phyloP scores from a whole-genome alignment of 2,888 invertebrate genomes.

The Drosophila mulleri region DNA sequence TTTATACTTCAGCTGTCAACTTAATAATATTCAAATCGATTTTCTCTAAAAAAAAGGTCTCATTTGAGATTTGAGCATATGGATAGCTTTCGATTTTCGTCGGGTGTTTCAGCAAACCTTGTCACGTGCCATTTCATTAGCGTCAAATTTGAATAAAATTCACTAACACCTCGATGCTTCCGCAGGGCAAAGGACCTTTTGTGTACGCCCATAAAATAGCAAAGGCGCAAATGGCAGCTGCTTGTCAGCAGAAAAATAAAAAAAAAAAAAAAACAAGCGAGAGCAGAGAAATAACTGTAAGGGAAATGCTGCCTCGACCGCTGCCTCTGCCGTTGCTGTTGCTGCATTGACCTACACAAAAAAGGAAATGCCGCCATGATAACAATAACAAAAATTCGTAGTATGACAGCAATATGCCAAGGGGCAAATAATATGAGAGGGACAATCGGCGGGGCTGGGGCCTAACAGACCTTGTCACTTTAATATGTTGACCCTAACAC shows the following conservation, averaged over 20 bases:
- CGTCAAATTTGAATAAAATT: constrained; percentile 79
- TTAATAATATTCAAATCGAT: constrained; percentile 5
- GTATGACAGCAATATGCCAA: constrained; percentile 59
- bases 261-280: constrained; percentile 35
- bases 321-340: constrained; percentile 1
- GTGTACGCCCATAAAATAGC: constrained; percentile 57
- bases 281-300: neutral
- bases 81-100: constrained; percentile 12
- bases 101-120: constrained; percentile 34
- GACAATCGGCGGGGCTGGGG: constrained; percentile 11
- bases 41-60: neutral
- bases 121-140: constrained; percentile 76
- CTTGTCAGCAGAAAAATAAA: constrained; percentile 63
- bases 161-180: constrained; percentile 64
- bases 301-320: constrained; percentile 31
- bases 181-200: constrained; percentile 4
- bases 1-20: neutral
- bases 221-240: constrained; percentile 47
- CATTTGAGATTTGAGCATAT: constrained; percentile 4
- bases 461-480: constrained; percentile 20
- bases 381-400: constrained; percentile 60
- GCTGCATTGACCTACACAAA: constrained; percentile 59
- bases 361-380: constrained; percentile 41
- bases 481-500: constrained; percentile 16
- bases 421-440: constrained; percentile 50